Conservation (phyloP, 2,113 vertebrate species). For the Salvelinus namaycush region DNA sequence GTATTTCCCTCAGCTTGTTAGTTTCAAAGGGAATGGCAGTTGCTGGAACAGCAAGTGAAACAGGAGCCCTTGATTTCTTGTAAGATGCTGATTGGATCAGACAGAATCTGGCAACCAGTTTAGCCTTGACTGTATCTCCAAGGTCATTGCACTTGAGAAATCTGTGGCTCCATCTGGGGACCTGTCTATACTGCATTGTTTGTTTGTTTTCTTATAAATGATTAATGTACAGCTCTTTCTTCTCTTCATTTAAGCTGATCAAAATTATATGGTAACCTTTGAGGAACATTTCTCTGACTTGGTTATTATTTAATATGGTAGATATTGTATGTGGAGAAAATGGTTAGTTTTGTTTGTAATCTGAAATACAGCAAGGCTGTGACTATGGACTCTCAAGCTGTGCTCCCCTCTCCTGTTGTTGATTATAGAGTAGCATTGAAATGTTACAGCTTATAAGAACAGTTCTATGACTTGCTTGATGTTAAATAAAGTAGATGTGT, state of each 20-base stretch:
- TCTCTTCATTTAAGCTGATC: too few species aligned
- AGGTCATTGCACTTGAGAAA: conserved; percentile 51
- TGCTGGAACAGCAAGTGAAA: conserved; percentile 23
- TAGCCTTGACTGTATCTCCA: conserved; percentile 46
- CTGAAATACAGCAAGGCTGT: too few species aligned
- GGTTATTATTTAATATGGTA: too few species aligned
- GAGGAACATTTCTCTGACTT: neutral
- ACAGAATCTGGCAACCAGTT: conserved; percentile 52
- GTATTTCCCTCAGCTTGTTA: conserved; percentile 21
- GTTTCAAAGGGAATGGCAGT: conserved; percentile 20
- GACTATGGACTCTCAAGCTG: too few species aligned
- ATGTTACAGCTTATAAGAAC: neutral
- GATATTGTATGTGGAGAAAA: too few species aligned
- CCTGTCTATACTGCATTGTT: neutral
- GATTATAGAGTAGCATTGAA: neutral
- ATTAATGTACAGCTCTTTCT: neutral
- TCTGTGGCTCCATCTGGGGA: conserved; percentile 16
- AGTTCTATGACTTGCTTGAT: neutral
- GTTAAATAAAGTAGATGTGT: too few species aligned
- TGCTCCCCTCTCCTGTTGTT: too few species aligned
- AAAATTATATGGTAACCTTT: neutral
- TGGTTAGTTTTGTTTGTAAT: too few species aligned
- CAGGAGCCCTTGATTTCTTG: conserved; percentile 33
- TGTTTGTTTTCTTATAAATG: conserved; percentile 1
- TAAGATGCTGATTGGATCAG: conserved; percentile 53